Base-by-base conservation (phyloP, 2,113 vertebrate species). In the Neolamprologus variostigma region DNA sequence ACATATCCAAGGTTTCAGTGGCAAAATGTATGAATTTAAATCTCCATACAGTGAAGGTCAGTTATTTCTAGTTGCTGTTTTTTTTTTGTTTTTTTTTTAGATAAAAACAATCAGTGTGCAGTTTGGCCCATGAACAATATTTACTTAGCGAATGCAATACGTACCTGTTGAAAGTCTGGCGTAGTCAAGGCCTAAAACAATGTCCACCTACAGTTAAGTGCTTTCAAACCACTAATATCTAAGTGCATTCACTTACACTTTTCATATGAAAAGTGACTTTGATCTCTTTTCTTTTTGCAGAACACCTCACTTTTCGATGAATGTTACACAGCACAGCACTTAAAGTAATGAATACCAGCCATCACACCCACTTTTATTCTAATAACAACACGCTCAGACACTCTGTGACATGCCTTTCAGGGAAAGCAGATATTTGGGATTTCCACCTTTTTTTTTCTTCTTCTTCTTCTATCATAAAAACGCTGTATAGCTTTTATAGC, bases 171-270 rank as follows among this genome's bases (percentile, higher is more conserved):
- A 51, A 78, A 80, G 76, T 84, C 35, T 14, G 33, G 14, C 3
- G 3, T 79, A 82, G 80, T 51, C 6, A 4, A 79, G 81, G 79
- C 86, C 87, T 90, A 23, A 84, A 87, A 50, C 55, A 84, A 85
- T 51, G 16, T 51, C 8, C 81, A 61, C 87, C 54, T 31, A 76
- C 21, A 83, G 66, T 87, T 50, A 93, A 93, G 91, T 93, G 90
- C 89, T 76, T 94, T 93, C 68, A 91, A 85, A 86, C 57, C 59
- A 81, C 87, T 84, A 23, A 68, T 84, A 84, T 90, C 71, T 47
- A 89, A 94, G 88, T 93, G 90, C 91, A 90, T 92, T 92, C 83
- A 86, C 35, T 85, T 86, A 47, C 53, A 87, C 78, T 73, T 85
- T 85, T 89, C 26, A 7, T 89, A 80, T 63, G 35, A 79, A 40